These are phyloP conservation scores for Tinea trinotella DNA, from an alignment of 2,888 invertebrate genomes.

Conservation along the genomic window DNA sequence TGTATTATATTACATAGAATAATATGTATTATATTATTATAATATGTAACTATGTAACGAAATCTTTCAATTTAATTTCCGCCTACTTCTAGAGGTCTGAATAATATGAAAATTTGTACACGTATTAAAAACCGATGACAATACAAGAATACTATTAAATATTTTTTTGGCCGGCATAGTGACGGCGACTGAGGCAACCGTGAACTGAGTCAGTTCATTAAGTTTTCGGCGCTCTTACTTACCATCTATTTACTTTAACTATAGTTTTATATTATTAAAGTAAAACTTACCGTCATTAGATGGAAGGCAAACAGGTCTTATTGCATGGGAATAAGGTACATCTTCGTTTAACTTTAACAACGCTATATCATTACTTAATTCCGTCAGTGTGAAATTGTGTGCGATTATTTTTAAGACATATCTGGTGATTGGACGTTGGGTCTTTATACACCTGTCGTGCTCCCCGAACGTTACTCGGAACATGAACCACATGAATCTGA, in stretches of 20 bases:
- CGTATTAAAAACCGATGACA: too few relatives aligned
- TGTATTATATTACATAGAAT: too few relatives aligned
- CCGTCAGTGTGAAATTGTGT: constrained; percentile 85
- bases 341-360: constrained; percentile 82
- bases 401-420: constrained; percentile 80
- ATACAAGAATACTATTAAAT: too few relatives aligned
- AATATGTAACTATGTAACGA: neutral
- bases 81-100: too few relatives aligned
- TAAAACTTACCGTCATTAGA: constrained; percentile 53
- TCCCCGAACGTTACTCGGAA: constrained; percentile 90
- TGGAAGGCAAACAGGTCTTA: constrained; percentile 88
- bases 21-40: too few relatives aligned
- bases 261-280: constrained; percentile 19
- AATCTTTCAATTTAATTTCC: too few relatives aligned
- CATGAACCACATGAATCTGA: constrained; percentile 91
- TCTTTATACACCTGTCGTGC: constrained; percentile 83
- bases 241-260: neutral
- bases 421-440: constrained; percentile 77
- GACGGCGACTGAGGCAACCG: too few relatives aligned
- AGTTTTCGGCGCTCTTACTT: too few relatives aligned
- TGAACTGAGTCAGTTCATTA: too few relatives aligned
- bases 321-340: constrained; percentile 80
- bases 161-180: too few relatives aligned
- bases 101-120: too few relatives aligned
- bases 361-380: constrained; percentile 89